Percentiles rank a stretch among this genome's conserved stretches.
phyloP scores from a whole-genome alignment of 2,888 invertebrate species.

The Noctuana brunneofusca region DNA sequence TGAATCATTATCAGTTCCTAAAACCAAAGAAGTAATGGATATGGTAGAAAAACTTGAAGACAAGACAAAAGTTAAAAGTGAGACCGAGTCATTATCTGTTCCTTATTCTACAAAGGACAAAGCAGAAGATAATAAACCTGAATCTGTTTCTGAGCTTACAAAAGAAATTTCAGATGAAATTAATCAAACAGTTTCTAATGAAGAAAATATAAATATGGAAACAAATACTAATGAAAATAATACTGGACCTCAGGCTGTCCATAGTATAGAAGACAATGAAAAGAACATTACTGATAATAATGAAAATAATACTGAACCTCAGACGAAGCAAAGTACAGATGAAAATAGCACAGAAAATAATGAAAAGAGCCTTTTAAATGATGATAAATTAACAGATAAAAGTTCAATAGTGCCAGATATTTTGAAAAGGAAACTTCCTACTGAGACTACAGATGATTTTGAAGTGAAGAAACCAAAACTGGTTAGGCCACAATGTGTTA shows the following conservation, averaged over 20 bases:
- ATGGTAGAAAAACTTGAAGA: no score
- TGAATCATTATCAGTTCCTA: neutral
- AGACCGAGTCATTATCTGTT: neutral
- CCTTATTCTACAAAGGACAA: neutral
- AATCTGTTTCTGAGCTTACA: neutral
- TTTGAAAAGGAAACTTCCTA: conserved; percentile 63
- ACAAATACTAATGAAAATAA: conserved; percentile 23
- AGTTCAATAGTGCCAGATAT: conserved; percentile 1
- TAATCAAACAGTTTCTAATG: neutral
- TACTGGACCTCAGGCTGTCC: conserved; percentile 11
- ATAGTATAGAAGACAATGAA: no score
- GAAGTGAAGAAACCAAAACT: conserved; percentile 60
- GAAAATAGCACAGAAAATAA: conserved; percentile 17
- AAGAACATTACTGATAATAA: no score
- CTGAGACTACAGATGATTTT: conserved; percentile 45
- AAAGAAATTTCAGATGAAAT: conserved; percentile 12
- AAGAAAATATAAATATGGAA: neutral
- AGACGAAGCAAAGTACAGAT: neutral
- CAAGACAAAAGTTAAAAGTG: neutral
- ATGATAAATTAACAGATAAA: conserved; percentile 2
- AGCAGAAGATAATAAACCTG: neutral
- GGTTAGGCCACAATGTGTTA: conserved; percentile 49
- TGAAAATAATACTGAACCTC: neutral
- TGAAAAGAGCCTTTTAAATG: conserved; percentile 18
- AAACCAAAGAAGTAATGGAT: neutral